Conservation (phyloP, 2,113 vertebrate species). For the Sciurus niger region DNA sequence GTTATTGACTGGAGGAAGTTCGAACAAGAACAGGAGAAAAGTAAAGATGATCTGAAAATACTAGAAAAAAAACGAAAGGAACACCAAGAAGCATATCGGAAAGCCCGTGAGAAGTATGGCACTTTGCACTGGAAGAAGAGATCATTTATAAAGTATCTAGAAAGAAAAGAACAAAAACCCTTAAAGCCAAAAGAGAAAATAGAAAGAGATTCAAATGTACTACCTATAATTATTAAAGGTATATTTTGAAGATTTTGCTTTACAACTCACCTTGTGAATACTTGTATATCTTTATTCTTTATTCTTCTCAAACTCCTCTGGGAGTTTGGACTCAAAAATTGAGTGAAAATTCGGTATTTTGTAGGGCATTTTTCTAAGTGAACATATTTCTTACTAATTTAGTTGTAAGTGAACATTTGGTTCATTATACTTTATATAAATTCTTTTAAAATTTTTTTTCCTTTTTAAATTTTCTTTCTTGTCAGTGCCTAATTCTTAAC, state of each 20-base stretch:
- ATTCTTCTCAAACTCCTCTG: too few species aligned
- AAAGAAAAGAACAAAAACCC: constrained; percentile 84
- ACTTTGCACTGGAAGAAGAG: constrained; percentile 93
- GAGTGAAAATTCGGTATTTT: constrained; percentile 46
- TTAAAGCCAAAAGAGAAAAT: constrained; percentile 88
- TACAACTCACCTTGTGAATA: neutral
- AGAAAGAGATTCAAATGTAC: constrained; percentile 80
- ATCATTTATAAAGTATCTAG: constrained; percentile 87
- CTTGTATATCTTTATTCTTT: constrained; percentile 36
- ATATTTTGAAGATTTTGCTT: constrained; percentile 64
- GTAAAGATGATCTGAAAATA: constrained; percentile 88
- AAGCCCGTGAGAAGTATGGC: constrained; percentile 86
- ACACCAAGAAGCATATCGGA: constrained; percentile 90
- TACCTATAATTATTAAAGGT: constrained; percentile 96
- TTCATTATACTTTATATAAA: constrained; percentile 28
- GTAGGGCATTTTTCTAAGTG: constrained; percentile 37
- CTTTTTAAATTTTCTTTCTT: neutral
- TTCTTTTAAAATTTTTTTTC: neutral
- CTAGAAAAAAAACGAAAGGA: constrained; percentile 92
- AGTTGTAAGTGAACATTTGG: constrained; percentile 44
- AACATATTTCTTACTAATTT: constrained; percentile 58
- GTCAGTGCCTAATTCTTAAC: neutral
- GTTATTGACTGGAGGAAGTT: constrained; percentile 94
- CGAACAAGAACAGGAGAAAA: constrained; percentile 90
- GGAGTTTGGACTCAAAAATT: constrained; percentile 40